phyloP scores from a whole-genome alignment of 2,113 vertebrate genomes.

The Mustela nigripes region DNA sequence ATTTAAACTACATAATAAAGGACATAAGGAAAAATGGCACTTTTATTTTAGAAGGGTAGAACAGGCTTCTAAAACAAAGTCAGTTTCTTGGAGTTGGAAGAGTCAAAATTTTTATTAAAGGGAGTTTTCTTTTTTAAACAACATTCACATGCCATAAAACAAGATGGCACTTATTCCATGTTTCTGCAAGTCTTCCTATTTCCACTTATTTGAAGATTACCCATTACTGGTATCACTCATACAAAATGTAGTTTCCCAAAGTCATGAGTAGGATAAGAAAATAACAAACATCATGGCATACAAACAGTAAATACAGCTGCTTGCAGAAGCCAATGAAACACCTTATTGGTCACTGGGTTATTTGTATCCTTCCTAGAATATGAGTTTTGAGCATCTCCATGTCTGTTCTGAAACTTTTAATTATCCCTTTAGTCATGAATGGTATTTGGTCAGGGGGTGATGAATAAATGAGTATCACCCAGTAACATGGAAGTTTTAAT shows the following conservation, averaged over 20 bases:
- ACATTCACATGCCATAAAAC: neutral
- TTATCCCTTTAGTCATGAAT: slow-evolving; percentile 75
- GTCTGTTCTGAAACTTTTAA: slow-evolving; percentile 67
- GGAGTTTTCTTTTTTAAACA: neutral
- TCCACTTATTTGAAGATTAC: slow-evolving; percentile 41
- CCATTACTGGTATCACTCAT: neutral
- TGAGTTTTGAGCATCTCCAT: slow-evolving; percentile 70
- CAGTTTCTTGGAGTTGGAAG: neutral
- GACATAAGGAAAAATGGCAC: neutral
- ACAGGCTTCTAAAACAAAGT: slow-evolving; percentile 15
- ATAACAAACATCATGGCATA: slow-evolving; percentile 47
- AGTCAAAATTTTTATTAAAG: slow-evolving; percentile 4
- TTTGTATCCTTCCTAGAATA: slow-evolving; percentile 73
- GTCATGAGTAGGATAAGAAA: slow-evolving; percentile 60
- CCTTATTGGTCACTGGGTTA: slow-evolving; percentile 57
- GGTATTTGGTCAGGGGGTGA: slow-evolving; percentile 70
- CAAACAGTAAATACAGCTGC: slow-evolving; percentile 30
- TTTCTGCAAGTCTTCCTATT: neutral
- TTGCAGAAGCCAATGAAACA: slow-evolving; percentile 25
- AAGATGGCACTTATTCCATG: neutral
- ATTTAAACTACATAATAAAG: slow-evolving; percentile 12
- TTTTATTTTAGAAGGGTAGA: slow-evolving; percentile 29
- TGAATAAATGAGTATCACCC: slow-evolving; percentile 77
- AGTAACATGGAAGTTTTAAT: slow-evolving; percentile 71
- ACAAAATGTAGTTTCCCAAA: slow-evolving; percentile 63